Evolutionary conservation across 1,140 invertebrate species (phyloP).

Genomic region (Cyclina sinensis): DNA sequence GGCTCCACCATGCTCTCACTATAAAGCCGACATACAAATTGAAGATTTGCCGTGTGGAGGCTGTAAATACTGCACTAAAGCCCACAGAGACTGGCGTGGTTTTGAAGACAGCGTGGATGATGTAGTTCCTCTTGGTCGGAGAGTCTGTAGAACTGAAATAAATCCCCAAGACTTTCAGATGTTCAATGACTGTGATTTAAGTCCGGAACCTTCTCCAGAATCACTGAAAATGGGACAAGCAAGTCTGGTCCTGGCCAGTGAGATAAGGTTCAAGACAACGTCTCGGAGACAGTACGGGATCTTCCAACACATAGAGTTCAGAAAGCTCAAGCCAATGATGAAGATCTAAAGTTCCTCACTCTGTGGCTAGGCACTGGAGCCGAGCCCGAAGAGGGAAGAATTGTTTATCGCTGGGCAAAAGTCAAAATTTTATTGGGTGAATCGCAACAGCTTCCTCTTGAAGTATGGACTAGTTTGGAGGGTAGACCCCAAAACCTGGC

Average conservation of each 20-base stretch:
- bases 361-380: background rate
- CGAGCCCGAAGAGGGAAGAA: too few relatives aligned
- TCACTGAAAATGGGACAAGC: background rate
- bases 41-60: background rate
- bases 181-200: background rate
- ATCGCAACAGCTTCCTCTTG: background rate
- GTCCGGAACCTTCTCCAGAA: background rate
- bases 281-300: background rate
- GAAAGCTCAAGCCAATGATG: background rate
- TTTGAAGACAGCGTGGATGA: too few relatives aligned
- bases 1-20: background rate
- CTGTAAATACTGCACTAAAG: too few relatives aligned
- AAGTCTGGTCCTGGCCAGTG: background rate
- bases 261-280: background rate
- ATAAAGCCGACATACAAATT: background rate
- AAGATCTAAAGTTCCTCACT: background rate
- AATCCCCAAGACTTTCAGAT: background rate
- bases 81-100: too few relatives aligned
- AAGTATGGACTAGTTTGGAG: conserved; percentile 11
- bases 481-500: background rate
- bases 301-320: background rate
- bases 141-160: background rate
- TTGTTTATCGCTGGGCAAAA: too few relatives aligned
- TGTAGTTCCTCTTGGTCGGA: too few relatives aligned
- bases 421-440: conserved; percentile 29